phyloP scores from a whole-genome alignment of 1,140 invertebrate genomes.

The Zaprionus ghesquierei region DNA sequence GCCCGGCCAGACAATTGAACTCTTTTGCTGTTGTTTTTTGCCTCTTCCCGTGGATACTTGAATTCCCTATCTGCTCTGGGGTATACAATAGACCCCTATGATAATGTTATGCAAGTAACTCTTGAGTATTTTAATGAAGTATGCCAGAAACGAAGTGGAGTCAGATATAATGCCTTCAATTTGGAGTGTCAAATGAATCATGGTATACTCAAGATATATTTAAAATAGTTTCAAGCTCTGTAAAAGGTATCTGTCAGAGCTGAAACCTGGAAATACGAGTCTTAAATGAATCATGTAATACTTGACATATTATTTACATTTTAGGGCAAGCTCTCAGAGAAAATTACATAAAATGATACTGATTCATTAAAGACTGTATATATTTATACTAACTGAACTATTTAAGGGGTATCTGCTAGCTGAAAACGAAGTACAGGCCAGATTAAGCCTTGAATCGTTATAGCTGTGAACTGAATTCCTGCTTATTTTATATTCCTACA shows the following conservation, averaged over 20 bases:
- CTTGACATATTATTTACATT: no score
- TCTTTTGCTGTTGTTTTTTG: constrained; percentile 10
- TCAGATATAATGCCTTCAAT: not conserved
- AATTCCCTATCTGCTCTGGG: not conserved
- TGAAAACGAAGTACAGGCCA: no score
- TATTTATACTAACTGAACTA: no score
- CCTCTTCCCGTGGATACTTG: not conserved
- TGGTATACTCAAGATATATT: no score
- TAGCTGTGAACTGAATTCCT: not conserved
- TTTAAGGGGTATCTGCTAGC: no score
- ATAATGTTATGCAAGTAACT: not conserved
- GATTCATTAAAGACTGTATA: no score
- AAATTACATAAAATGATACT: no score
- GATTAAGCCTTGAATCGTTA: not conserved
- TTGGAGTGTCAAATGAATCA: not conserved
- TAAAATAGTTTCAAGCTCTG: no score
- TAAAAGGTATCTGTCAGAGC: not conserved
- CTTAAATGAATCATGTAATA: no score
- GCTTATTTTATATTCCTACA: not conserved
- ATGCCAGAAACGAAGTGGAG: not conserved
- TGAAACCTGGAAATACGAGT: no score
- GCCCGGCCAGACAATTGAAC: constrained; percentile 28
- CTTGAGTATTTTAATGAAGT: not conserved
- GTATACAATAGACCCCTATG: not conserved
- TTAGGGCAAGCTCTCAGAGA: no score